Evolutionary conservation across 2,888 invertebrate genomes (phyloP).

Genomic region (Papilio protenor): DNA sequence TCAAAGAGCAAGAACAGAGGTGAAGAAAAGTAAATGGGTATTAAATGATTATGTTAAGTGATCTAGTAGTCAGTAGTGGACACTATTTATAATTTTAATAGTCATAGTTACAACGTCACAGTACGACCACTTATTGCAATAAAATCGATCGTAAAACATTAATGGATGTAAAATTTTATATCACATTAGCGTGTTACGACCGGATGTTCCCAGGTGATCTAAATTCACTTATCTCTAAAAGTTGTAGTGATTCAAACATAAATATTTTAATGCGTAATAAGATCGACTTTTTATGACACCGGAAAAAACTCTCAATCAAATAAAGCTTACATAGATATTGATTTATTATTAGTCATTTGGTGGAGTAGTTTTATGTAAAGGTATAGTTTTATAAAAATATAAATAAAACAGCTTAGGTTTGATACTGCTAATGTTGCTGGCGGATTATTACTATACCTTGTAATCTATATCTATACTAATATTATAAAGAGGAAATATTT

Average conservation of each 20-base stretch:
- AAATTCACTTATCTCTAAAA: conserved; percentile 15
- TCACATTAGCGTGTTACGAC: conserved; percentile 22
- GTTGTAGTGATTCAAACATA: background rate
- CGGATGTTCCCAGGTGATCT: conserved; percentile 37
- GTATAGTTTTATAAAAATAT: no score
- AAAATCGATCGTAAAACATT: conserved; percentile 32
- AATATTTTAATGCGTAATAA: conserved; percentile 3
- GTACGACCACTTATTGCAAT: conserved; percentile 29
- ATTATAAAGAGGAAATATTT: no score
- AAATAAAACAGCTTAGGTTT: no score
- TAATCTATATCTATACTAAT: no score
- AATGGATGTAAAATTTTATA: conserved; percentile 19
- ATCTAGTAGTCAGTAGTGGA: no score
- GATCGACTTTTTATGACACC: background rate
- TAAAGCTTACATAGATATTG: background rate
- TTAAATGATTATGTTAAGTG: no score
- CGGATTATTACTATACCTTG: no score
- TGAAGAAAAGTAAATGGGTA: no score
- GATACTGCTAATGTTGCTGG: no score
- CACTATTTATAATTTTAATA: conserved; percentile 32
- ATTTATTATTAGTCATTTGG: background rate
- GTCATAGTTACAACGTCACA: background rate
- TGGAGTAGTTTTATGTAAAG: background rate
- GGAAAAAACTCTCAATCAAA: conserved; percentile 7
- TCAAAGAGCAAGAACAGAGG: no score